A percentile compares a stretch with the other conserved stretches of the same genome.
phyloP scores from a whole-genome alignment of 2,888 invertebrate species.

The Gandaritis pyraliata region DNA sequence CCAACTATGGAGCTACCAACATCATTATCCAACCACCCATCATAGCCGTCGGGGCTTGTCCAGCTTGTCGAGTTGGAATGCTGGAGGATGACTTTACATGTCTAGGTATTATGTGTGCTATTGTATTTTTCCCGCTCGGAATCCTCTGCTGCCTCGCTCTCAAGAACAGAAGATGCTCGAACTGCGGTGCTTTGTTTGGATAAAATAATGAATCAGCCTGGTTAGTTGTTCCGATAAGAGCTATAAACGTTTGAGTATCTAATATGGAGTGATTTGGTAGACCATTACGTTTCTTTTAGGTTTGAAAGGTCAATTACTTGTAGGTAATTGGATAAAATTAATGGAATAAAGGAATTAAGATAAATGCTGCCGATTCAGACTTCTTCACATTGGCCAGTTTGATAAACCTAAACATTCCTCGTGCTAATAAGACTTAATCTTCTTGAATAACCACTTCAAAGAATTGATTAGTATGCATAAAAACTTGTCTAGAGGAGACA shows the following conservation, averaged over 20 bases:
- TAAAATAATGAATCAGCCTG: slow-evolving; percentile 54
- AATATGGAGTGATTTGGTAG: slow-evolving; percentile 35
- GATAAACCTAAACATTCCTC: slow-evolving; percentile 21
- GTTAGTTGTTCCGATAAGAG: slow-evolving; percentile 45
- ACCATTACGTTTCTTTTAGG: slow-evolving; percentile 27
- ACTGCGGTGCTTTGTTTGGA: slow-evolving; percentile 93
- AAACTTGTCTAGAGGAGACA: no score
- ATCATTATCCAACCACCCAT: slow-evolving; percentile 90
- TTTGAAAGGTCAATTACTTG: slow-evolving; percentile 16
- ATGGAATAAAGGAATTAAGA: slow-evolving; percentile 1
- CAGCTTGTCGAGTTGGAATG: slow-evolving; percentile 94
- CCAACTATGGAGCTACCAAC: slow-evolving; percentile 85
- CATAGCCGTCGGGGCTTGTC: slow-evolving; percentile 93
- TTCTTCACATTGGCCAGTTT: not conserved
- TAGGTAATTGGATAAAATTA: not conserved
- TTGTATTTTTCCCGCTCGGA: slow-evolving; percentile 94
- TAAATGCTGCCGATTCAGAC: slow-evolving; percentile 5
- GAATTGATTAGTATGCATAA: no score
- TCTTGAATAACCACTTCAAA: not conserved
- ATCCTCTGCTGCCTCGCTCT: slow-evolving; percentile 93
- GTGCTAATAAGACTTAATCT: not conserved
- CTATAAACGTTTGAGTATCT: slow-evolving; percentile 46
- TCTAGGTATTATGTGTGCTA: slow-evolving; percentile 92
- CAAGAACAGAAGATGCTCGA: slow-evolving; percentile 93
- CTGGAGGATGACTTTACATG: slow-evolving; percentile 95